phyloP scores from a whole-genome alignment of 2,113 vertebrate genomes.

The Syngnathus scovelli region DNA sequence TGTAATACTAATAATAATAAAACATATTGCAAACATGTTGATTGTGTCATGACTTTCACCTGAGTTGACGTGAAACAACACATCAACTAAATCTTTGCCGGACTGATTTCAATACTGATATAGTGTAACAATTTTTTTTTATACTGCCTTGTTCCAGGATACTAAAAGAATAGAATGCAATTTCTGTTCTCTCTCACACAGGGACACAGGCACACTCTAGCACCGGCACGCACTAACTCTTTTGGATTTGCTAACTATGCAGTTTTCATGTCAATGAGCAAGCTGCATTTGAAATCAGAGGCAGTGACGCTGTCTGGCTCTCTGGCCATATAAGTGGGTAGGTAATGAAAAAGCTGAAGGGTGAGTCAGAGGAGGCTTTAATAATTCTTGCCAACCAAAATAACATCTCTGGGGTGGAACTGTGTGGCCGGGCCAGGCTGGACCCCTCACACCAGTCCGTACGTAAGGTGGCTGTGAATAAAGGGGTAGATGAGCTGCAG shows the following conservation, averaged over 20 bases:
- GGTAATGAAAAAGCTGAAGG: conserved; percentile 60
- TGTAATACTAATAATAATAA: too few species aligned
- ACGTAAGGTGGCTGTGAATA: conserved; percentile 13
- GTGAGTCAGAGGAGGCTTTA: conserved; percentile 61
- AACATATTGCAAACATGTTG: neutral
- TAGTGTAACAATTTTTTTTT: neutral
- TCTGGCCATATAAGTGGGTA: conserved; percentile 47
- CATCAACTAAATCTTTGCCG: neutral
- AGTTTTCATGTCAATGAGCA: conserved; percentile 64
- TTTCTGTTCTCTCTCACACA: neutral
- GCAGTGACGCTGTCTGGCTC: conserved; percentile 44
- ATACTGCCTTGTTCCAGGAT: conserved; percentile 13
- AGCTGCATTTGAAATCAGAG: conserved; percentile 64
- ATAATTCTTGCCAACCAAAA: conserved; percentile 60
- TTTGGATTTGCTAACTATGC: conserved; percentile 63
- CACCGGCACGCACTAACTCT: conserved; percentile 6
- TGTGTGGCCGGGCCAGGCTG: conserved; percentile 21
- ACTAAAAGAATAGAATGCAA: conserved; percentile 18
- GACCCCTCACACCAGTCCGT: conserved; percentile 7
- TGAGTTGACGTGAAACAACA: neutral
- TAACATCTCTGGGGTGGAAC: conserved; percentile 40
- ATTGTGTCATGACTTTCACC: neutral
- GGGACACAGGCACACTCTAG: neutral
- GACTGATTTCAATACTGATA: neutral
- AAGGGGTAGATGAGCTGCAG: conserved; percentile 10